These are phyloP conservation scores for Stramonita haemastoma DNA, from an alignment of 2,888 invertebrate species.

Conservation along the genomic window DNA sequence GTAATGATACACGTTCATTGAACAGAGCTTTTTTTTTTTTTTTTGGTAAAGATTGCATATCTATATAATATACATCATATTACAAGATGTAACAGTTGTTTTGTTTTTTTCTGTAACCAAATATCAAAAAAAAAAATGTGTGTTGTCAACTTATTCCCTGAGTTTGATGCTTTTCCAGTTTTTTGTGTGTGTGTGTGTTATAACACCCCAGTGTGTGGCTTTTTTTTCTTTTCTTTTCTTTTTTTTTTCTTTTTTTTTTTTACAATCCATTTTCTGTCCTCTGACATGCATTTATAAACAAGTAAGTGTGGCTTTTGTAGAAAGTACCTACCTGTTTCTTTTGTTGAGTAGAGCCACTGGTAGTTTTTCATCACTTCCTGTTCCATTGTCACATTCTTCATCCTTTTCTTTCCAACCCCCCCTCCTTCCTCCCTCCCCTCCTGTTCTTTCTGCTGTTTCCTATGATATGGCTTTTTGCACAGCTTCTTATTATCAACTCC, in stretches of 20 bases:
- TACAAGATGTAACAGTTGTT: too few species aligned
- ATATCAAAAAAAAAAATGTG: not conserved
- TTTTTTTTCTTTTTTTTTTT: not conserved
- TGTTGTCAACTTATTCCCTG: constrained; percentile 1
- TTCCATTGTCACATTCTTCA: constrained; percentile 9
- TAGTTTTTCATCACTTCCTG: constrained; percentile 9
- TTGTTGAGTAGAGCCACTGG: constrained; percentile 6
- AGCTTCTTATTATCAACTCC: not conserved
- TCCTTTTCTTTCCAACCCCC: not conserved
- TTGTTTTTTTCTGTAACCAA: too few species aligned
- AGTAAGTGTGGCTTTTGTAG: constrained; percentile 22
- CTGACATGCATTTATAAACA: not conserved
- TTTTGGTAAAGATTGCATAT: too few species aligned
- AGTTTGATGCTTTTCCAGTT: constrained; percentile 1
- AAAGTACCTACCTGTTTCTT: not conserved
- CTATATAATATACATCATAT: too few species aligned
- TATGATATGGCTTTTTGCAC: constrained; percentile 21
- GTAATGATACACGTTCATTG: too few species aligned
- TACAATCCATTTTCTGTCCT: not conserved
- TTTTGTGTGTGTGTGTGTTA: constrained; percentile 12
- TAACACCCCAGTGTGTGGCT: constrained; percentile 19
- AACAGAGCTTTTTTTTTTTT: too few species aligned
- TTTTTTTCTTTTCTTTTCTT: too few species aligned
- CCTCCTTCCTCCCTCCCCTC: not conserved
- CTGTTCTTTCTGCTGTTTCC: not conserved